These are phyloP conservation scores for Listronotus bonariensis DNA, from an alignment of 1,140 invertebrate species.

Conservation along the genomic window DNA sequence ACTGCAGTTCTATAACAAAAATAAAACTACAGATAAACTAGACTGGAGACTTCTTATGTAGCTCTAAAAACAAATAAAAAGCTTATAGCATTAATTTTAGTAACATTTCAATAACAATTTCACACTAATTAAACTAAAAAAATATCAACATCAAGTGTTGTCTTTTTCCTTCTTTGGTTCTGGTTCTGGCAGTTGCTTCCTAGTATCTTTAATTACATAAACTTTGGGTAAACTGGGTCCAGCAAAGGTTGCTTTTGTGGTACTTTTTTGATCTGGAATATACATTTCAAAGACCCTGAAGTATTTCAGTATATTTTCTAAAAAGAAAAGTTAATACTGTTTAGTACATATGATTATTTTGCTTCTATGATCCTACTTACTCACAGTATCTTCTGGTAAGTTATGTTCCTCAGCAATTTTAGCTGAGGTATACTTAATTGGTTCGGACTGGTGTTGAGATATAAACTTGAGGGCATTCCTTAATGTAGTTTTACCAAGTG, in stretches of 20 bases:
- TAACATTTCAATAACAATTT: neutral
- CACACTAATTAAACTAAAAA: neutral
- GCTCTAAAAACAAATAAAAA: too few relatives aligned
- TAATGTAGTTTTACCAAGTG: slow-evolving; percentile 61
- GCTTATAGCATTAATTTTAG: too few relatives aligned
- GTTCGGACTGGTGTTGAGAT: slow-evolving; percentile 63
- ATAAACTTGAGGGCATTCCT: slow-evolving; percentile 65
- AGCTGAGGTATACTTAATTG: slow-evolving; percentile 59
- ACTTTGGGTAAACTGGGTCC: slow-evolving; percentile 44
- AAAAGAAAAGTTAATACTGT: slow-evolving; percentile 36
- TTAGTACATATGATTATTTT: too few relatives aligned
- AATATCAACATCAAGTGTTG: slow-evolving; percentile 21
- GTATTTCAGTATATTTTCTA: slow-evolving; percentile 62
- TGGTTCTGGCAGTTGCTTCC: slow-evolving; percentile 33
- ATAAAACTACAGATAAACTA: too few relatives aligned
- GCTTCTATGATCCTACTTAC: slow-evolving; percentile 52
- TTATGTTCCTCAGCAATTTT: slow-evolving; percentile 71
- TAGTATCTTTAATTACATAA: slow-evolving; percentile 32
- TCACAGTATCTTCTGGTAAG: slow-evolving; percentile 63
- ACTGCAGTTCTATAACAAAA: too few relatives aligned
- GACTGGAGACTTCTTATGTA: too few relatives aligned
- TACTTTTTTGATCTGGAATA: slow-evolving; percentile 54
- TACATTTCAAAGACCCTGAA: slow-evolving; percentile 60
- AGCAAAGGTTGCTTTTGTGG: slow-evolving; percentile 50
- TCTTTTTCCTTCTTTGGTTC: slow-evolving; percentile 27